Base-by-base conservation (phyloP, 1,140 invertebrate species). In the Batillaria attramentaria region DNA sequence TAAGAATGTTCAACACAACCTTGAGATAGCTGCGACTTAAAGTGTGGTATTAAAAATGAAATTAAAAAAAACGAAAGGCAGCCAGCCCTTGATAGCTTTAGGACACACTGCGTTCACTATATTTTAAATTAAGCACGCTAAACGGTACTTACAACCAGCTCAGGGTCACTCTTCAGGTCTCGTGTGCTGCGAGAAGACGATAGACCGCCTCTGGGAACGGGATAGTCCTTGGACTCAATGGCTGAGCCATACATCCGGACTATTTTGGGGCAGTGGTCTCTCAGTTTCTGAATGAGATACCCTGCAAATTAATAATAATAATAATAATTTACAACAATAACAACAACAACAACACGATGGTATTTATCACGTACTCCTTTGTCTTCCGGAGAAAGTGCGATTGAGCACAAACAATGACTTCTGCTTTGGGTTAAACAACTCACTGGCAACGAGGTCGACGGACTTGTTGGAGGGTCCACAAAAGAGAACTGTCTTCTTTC, bases 401-500 rank as follows among this genome's bases (percentile, higher is more conserved):
- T n/a, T n/a, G n/a, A n/a, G n/a, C 57, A 62, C 57, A 62, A 18
- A 10, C n/a, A 62, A 18, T n/a, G 8, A 62, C 57, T 10, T 5
- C 20, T 28, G 24, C 57, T 10, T n/a, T n/a, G 20, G 31, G 8
- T n/a, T n/a, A 62, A 18, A 62, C 24, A 31, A 80, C 83, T 81
- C 75, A 90, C 88, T 81, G 42, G 82, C 81, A 31, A 88, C 77
- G 37, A 88, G 77, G 81, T 90, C 87, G 6, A 90, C 73, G 60
- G 83, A 82, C 35, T 85, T 80, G 74, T 89, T 86, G 46, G 82
- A 84, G 13, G 88, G 87, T 33, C 84, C 87, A 86, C 89, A 90
- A 35, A 86, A 81, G 20, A 89, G 72, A n/a, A 89, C 85, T 41
- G 86, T 86, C n/a, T 66, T 74, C 72, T 74, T 74, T 79, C 84